These are phyloP conservation scores for Colius striatus DNA, from an alignment of 2,113 vertebrate genomes.

Conservation along the genomic window DNA sequence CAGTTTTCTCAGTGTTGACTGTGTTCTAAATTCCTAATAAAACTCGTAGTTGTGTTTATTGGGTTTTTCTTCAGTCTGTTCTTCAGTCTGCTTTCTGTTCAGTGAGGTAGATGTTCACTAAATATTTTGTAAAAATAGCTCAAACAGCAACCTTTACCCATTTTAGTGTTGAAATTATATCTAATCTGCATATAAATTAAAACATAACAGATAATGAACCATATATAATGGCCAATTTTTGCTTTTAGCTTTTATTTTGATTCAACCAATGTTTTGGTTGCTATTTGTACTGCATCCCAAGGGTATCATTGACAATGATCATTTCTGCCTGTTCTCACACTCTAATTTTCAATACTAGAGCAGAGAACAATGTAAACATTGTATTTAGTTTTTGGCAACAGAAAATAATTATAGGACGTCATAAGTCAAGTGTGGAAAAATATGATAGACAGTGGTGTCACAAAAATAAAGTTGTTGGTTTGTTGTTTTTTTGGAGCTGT, in stretches of 20 bases:
- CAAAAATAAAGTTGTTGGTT: neutral
- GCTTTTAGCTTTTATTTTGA: neutral
- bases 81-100: neutral
- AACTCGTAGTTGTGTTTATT: neutral
- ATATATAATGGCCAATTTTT: neutral
- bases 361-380: neutral
- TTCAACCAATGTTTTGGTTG: neutral
- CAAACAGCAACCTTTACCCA: neutral
- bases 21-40: neutral
- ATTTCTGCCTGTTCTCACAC: neutral
- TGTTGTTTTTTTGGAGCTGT: neutral
- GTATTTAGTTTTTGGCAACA: neutral
- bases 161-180: neutral
- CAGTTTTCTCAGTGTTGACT: neutral
- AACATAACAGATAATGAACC: neutral
- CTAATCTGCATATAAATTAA: neutral
- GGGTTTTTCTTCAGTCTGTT: neutral
- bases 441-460: neutral
- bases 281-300: neutral
- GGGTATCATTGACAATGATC: neutral
- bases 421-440: neutral
- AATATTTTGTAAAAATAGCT: neutral
- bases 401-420: neutral
- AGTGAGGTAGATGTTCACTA: neutral
- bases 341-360: neutral